A percentile compares a stretch with the other conserved stretches of the same genome.
These are phyloP conservation scores for Drosophila jambulina DNA, from an alignment of 1,140 invertebrate species.

Conservation along the genomic window DNA sequence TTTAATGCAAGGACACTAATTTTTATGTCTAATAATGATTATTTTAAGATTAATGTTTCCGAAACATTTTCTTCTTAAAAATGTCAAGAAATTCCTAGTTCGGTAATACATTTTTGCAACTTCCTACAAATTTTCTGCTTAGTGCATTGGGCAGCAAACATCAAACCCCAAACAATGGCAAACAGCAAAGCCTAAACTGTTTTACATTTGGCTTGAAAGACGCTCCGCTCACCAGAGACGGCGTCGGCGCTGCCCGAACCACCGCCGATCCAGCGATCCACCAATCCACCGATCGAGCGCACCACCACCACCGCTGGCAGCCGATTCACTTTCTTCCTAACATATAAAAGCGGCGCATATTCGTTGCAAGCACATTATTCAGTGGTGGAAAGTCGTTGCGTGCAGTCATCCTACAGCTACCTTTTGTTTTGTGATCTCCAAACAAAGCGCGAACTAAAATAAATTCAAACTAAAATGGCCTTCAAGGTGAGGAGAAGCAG, in stretches of 20 bases:
- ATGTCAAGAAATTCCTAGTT: not conserved
- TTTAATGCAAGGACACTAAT: not conserved
- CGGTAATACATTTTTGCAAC: not conserved
- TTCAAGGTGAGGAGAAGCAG: slow-evolving; percentile 68
- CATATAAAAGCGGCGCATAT: slow-evolving; percentile 82
- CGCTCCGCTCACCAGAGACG: slow-evolving; percentile 39
- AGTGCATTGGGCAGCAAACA: slow-evolving; percentile 33
- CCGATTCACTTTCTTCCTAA: slow-evolving; percentile 83
- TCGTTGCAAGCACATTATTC: slow-evolving; percentile 83
- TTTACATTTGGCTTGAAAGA: slow-evolving; percentile 63
- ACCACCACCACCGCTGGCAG: slow-evolving; percentile 15
- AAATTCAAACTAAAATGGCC: slow-evolving; percentile 69
- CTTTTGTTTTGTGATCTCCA: slow-evolving; percentile 56
- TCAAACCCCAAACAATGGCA: slow-evolving; percentile 28
- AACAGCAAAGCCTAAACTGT: slow-evolving; percentile 65
- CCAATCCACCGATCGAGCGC: slow-evolving; percentile 27
- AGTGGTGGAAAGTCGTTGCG: slow-evolving; percentile 83
- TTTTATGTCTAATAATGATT: not conserved
- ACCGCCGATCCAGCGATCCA: slow-evolving; percentile 9
- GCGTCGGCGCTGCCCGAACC: slow-evolving; percentile 35
- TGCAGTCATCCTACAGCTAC: slow-evolving; percentile 58
- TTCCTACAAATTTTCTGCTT: not conserved
- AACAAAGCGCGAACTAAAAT: slow-evolving; percentile 38
- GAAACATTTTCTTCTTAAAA: too few relatives aligned
- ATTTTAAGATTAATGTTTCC: not conserved